Conservation (phyloP, 1,140 invertebrate genomes). For the Camponotus floridanus region DNA sequence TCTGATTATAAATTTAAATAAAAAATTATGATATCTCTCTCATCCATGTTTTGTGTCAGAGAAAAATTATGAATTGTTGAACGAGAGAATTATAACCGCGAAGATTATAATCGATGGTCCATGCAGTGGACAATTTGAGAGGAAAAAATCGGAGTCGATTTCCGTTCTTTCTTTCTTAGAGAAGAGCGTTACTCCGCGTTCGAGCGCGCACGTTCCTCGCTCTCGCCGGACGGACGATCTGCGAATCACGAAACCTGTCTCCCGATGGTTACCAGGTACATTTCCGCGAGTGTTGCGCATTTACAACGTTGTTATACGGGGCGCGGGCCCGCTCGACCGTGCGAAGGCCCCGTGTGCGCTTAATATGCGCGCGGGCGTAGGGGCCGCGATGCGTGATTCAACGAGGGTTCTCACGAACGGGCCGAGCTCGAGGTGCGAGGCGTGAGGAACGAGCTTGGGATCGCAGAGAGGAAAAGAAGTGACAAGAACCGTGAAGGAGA, state of each 20-base stretch:
- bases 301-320: constrained; percentile 71
- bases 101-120: background rate
- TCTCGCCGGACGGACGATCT: constrained; percentile 62
- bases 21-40: background rate
- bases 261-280: constrained; percentile 58
- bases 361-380: constrained; percentile 82
- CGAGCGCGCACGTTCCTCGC: constrained; percentile 39
- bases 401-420: constrained; percentile 80
- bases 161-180: background rate
- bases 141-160: constrained; percentile 12
- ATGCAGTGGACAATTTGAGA: background rate
- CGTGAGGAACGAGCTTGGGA: constrained; percentile 4
- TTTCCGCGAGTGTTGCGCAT: constrained; percentile 71
- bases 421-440: constrained; percentile 15
- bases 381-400: constrained; percentile 79
- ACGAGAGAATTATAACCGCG: background rate
- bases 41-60: background rate
- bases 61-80: background rate
- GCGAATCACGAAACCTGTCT: constrained; percentile 45
- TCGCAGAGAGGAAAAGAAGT: constrained; percentile 54
- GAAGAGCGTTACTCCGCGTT: constrained; percentile 1
- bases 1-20: background rate
- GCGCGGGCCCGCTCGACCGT: constrained; percentile 69
- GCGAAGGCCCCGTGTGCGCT: constrained; percentile 73
- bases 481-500: constrained; percentile 49